These are phyloP conservation scores for Centropristis striata DNA, from an alignment of 2,113 vertebrate species.

Conservation along the genomic window DNA sequence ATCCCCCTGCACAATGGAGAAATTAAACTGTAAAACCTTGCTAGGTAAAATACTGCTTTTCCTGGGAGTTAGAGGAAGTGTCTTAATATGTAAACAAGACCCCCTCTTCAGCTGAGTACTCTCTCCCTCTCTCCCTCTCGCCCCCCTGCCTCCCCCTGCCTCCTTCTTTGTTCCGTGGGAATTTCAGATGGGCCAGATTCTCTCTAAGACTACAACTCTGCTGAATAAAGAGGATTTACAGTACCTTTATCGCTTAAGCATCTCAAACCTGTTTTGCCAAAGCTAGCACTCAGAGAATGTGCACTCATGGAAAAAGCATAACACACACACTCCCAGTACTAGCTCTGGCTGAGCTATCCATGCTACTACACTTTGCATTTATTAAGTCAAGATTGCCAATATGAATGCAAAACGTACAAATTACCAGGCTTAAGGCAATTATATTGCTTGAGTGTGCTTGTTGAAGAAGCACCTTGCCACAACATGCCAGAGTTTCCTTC, in stretches of 20 bases:
- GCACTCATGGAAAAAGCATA: slow-evolving; percentile 27
- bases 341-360: not conserved
- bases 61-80: slow-evolving; percentile 72
- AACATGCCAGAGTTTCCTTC: slow-evolving; percentile 11
- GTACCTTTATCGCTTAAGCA: slow-evolving; percentile 64
- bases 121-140: slow-evolving; percentile 28
- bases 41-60: slow-evolving; percentile 81
- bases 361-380: not conserved
- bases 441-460: not conserved
- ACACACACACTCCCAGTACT: not conserved
- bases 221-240: slow-evolving; percentile 81
- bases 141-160: not conserved
- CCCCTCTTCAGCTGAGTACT: slow-evolving; percentile 67
- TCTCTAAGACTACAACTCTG: slow-evolving; percentile 70
- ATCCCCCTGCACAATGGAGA: slow-evolving; percentile 77
- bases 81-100: slow-evolving; percentile 81
- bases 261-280: slow-evolving; percentile 62
- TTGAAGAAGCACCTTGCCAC: not conserved
- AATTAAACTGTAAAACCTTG: slow-evolving; percentile 76
- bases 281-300: slow-evolving; percentile 59
- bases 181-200: slow-evolving; percentile 73
- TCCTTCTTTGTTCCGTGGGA: slow-evolving; percentile 78
- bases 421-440: not conserved
- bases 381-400: not conserved
- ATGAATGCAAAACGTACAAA: not conserved